Conservation (phyloP, 2,797 vertebrate genomes). For the Scolopax bukidnonensis region DNA sequence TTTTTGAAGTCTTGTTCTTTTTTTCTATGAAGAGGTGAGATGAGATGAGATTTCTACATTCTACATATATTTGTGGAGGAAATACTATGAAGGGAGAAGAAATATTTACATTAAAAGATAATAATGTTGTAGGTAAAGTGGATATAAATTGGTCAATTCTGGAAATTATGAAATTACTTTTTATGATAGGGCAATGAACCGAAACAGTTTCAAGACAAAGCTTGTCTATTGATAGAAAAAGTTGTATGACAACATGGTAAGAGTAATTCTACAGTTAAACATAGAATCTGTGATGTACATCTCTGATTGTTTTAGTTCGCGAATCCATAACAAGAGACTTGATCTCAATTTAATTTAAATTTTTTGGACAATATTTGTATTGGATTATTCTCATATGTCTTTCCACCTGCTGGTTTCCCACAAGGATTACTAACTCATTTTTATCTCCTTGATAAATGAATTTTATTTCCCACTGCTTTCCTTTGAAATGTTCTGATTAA, state of each 20-base stretch:
- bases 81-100: not conserved
- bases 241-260: not conserved
- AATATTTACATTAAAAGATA: not conserved
- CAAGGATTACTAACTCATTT: not conserved
- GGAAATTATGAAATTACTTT: not conserved
- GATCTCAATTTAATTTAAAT: not conserved
- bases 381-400: not conserved
- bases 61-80: not conserved
- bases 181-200: not conserved
- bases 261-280: not conserved
- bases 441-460: not conserved
- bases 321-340: not conserved
- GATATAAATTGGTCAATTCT: not conserved
- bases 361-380: not conserved
- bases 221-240: not conserved
- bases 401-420: not conserved
- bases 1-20: not conserved
- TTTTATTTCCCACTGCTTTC: slow-evolving; percentile 6
- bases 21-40: not conserved
- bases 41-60: not conserved
- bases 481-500: not conserved
- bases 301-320: not conserved
- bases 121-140: not conserved
- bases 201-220: not conserved
- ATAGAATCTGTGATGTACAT: not conserved